These are phyloP conservation scores for Camelus bactrianus DNA, from an alignment of 2,113 vertebrate genomes.

Conservation along the genomic window DNA sequence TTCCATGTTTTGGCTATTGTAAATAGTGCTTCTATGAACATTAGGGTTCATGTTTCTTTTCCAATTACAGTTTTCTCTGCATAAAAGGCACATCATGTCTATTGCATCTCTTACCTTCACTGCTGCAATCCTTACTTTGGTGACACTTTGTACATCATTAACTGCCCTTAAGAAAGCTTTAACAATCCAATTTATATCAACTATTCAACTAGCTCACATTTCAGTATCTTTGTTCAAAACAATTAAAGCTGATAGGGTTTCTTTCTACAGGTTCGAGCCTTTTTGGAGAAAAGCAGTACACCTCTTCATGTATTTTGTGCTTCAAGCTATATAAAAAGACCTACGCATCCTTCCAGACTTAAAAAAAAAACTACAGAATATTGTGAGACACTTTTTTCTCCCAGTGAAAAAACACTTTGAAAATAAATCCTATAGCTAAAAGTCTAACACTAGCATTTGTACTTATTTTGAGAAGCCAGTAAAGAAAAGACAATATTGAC, in stretches of 20 bases:
- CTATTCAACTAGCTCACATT: slow-evolving; percentile 13
- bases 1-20: no score
- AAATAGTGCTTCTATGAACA: no score
- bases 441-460: slow-evolving; percentile 34
- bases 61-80: no score
- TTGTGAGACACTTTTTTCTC: background rate
- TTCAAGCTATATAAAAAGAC: slow-evolving; percentile 57
- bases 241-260: slow-evolving; percentile 20
- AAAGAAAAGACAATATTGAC: slow-evolving; percentile 37
- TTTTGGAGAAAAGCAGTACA: background rate
- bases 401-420: slow-evolving; percentile 61
- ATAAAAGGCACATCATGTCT: background rate
- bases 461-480: slow-evolving; percentile 26
- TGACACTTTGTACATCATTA: slow-evolving; percentile 37
- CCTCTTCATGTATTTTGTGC: slow-evolving; percentile 12
- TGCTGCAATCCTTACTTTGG: background rate
- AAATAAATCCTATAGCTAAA: slow-evolving; percentile 68
- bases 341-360: slow-evolving; percentile 26
- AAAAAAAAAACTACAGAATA: slow-evolving; percentile 48
- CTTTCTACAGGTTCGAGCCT: slow-evolving; percentile 41
- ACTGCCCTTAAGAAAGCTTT: slow-evolving; percentile 56
- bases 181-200: background rate
- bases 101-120: background rate
- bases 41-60: no score
- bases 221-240: slow-evolving; percentile 47